Conservation (phyloP, 2,888 invertebrate genomes). For the Dinocampus coccinellae region DNA sequence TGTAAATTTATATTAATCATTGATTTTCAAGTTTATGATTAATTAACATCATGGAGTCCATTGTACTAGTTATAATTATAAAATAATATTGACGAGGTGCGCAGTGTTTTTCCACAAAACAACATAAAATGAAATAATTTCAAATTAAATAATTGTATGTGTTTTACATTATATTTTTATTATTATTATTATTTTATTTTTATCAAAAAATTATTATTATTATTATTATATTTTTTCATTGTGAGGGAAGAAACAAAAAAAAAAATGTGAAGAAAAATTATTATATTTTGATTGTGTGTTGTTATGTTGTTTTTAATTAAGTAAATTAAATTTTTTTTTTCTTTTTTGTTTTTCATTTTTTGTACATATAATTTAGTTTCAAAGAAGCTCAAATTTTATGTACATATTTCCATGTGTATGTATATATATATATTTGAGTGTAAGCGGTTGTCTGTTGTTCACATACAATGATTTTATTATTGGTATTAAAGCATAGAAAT, state of each 20-base stretch:
- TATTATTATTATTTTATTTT: conserved; percentile 37
- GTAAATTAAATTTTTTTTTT: conserved; percentile 22
- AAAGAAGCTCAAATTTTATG: conserved; percentile 42
- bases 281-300: conserved; percentile 54
- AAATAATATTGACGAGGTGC: neutral
- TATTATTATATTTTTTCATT: conserved; percentile 25
- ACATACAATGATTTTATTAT: conserved; percentile 57
- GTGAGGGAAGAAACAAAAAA: neutral
- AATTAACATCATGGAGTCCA: conserved; percentile 28
- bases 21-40: neutral
- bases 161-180: conserved; percentile 36
- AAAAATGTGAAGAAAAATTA: conserved; percentile 35
- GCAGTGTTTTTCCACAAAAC: conserved; percentile 4
- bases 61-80: conserved; percentile 22
- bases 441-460: conserved; percentile 60
- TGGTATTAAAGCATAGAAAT: too few species aligned
- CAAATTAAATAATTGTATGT: neutral
- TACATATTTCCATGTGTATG: neutral
- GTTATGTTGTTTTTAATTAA: conserved; percentile 52
- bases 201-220: conserved; percentile 45
- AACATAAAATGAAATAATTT: conserved; percentile 10
- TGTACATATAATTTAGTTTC: conserved; percentile 40
- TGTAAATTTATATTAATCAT: conserved; percentile 32
- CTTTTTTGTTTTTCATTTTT: too few species aligned
- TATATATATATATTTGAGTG: conserved; percentile 52